A percentile compares a stretch with the other conserved stretches of the same genome.
Conservation (phyloP, 2,113 vertebrate genomes). For the Triplophysa tibetana region DNA sequence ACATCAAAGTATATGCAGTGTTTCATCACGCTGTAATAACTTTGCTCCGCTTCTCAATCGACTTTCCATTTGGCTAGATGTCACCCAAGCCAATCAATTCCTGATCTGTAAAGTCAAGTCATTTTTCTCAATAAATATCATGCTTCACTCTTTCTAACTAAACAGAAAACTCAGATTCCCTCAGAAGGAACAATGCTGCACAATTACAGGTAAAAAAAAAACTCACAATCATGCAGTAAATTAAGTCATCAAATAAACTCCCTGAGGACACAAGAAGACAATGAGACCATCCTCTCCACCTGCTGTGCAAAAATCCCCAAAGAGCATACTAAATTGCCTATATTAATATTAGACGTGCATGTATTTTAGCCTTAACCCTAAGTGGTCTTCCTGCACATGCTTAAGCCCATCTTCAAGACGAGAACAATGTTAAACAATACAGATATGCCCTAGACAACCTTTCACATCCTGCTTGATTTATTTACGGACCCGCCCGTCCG, state of each 20-base stretch:
- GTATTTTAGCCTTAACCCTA: not conserved
- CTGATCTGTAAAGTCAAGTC: too few species aligned
- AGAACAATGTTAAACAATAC: not conserved
- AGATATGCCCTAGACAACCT: slow-evolving; percentile 21
- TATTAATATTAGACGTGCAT: slow-evolving; percentile 2
- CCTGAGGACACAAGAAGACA: not conserved
- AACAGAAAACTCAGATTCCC: too few species aligned
- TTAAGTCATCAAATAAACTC: not conserved
- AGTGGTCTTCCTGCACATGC: not conserved
- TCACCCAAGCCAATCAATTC: too few species aligned
- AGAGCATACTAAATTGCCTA: not conserved
- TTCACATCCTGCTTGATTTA: not conserved
- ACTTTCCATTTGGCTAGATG: too few species aligned
- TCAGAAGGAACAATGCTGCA: too few species aligned
- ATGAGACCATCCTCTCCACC: not conserved
- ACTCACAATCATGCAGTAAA: not conserved
- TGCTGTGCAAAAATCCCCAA: not conserved
- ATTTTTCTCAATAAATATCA: too few species aligned
- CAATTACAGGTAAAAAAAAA: not conserved
- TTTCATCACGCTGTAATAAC: too few species aligned
- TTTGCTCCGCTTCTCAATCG: too few species aligned
- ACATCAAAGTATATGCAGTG: too few species aligned
- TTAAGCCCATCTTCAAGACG: not conserved
- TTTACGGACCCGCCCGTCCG: too few species aligned
- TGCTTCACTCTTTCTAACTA: too few species aligned